Evolutionary conservation across 2,888 invertebrate genomes (phyloP).

Genomic region (Aporophyla nigra): DNA sequence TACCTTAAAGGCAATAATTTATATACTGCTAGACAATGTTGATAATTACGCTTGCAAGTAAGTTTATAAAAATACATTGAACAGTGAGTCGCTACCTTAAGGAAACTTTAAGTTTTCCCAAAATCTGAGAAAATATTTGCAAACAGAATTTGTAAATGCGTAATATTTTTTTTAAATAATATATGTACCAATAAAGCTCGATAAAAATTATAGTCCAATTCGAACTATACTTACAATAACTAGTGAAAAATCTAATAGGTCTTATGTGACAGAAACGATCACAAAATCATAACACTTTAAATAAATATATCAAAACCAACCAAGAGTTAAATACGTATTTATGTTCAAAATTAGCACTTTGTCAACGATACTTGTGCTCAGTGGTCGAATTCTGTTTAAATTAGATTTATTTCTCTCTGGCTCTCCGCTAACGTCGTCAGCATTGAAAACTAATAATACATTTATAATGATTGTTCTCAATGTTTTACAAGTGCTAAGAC

Average conservation of each 20-base stretch:
- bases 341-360: constrained; percentile 66
- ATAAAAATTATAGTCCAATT: background rate
- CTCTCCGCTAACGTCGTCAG: constrained; percentile 38
- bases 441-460: constrained; percentile 27
- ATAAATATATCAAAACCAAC: constrained; percentile 12
- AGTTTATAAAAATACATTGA: no score
- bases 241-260: background rate
- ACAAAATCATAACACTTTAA: constrained; percentile 6
- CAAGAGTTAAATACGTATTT: constrained; percentile 50
- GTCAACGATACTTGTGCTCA: constrained; percentile 50
- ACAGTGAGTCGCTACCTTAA: background rate
- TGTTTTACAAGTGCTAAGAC: background rate
- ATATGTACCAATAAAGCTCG: background rate
- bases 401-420: constrained; percentile 59
- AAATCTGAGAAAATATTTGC: background rate
- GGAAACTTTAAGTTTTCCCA: background rate
- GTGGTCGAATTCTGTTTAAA: constrained; percentile 60
- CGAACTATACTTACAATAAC: background rate
- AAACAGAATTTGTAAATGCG: background rate
- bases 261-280: background rate
- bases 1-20: no score
- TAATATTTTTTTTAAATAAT: background rate
- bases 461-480: constrained; percentile 13
- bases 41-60: no score
- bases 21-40: no score